Evolutionary conservation across 1,140 invertebrate species (phyloP).

Genomic region (Drosophila teissieri): DNA sequence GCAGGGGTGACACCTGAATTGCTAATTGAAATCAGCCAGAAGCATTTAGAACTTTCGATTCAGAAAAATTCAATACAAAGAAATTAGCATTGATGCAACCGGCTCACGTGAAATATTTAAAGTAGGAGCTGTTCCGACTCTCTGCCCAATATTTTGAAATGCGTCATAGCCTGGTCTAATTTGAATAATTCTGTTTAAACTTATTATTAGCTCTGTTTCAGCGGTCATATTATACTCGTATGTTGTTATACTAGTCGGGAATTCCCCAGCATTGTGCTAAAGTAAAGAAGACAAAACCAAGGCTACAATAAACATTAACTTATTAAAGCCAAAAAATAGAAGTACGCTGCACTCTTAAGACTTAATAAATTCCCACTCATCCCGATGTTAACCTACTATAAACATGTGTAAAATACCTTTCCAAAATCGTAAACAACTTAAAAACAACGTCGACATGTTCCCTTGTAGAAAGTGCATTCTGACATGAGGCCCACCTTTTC

Average conservation of each 20-base stretch:
- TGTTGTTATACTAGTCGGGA: not conserved
- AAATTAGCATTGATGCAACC: constrained; percentile 5
- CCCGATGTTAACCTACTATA: not conserved
- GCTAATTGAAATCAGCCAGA: constrained; percentile 69
- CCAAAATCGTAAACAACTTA: constrained; percentile 2
- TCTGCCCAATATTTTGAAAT: not conserved
- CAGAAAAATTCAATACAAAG: constrained; percentile 1
- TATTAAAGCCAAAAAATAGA: not conserved
- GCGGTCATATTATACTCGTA: constrained; percentile 1
- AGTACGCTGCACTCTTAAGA: too few relatives aligned
- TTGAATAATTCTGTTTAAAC: constrained; percentile 26
- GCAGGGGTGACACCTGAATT: constrained; percentile 27
- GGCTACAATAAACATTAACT: too few relatives aligned
- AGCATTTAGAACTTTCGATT: constrained; percentile 32
- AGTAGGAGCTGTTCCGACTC: not conserved
- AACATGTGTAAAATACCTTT: constrained; percentile 7
- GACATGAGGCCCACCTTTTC: constrained; percentile 27
- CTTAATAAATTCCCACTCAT: constrained; percentile 4
- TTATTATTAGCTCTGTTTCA: not conserved
- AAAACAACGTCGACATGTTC: constrained; percentile 12
- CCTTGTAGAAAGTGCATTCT: constrained; percentile 48
- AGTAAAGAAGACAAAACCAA: not conserved
- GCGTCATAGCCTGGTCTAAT: constrained; percentile 14
- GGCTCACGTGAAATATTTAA: not conserved
- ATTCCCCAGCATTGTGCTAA: not conserved